Evolutionary conservation across 2,113 vertebrate genomes (phyloP).

Genomic region (Rostratula benghalensis): DNA sequence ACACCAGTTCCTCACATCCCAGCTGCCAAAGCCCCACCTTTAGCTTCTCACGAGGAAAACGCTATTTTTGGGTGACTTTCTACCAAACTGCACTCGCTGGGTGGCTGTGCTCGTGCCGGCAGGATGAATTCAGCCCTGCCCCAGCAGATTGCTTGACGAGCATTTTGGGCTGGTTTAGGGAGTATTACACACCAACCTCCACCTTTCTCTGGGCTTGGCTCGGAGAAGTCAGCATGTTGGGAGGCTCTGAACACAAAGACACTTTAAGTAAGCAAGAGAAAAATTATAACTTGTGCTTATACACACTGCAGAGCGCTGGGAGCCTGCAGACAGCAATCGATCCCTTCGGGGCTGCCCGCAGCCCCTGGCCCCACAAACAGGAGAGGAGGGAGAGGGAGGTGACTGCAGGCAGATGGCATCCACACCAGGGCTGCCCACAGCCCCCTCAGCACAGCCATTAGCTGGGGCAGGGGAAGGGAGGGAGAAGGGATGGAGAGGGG

Average conservation of each 20-base stretch:
- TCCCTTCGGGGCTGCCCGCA: not conserved
- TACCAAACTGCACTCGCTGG: accelerated
- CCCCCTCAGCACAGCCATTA: accelerated
- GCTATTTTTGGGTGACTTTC: accelerated
- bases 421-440: accelerated
- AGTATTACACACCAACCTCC: accelerated
- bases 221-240: accelerated
- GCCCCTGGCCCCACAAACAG: accelerated
- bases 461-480: not conserved
- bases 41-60: accelerated
- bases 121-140: not conserved
- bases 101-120: accelerated
- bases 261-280: not conserved
- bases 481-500: not conserved
- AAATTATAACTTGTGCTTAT: not conserved
- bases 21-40: not conserved
- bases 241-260: not conserved
- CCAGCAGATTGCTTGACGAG: accelerated
- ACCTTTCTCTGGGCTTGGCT: not conserved
- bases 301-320: accelerated
- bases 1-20: not conserved
- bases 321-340: not conserved
- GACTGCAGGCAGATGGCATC: accelerated
- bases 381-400: not conserved
- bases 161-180: accelerated